Percentiles rank a stretch among this genome's conserved stretches.
phyloP scores from a whole-genome alignment of 2,888 invertebrate genomes.

The Plebejus argus region DNA sequence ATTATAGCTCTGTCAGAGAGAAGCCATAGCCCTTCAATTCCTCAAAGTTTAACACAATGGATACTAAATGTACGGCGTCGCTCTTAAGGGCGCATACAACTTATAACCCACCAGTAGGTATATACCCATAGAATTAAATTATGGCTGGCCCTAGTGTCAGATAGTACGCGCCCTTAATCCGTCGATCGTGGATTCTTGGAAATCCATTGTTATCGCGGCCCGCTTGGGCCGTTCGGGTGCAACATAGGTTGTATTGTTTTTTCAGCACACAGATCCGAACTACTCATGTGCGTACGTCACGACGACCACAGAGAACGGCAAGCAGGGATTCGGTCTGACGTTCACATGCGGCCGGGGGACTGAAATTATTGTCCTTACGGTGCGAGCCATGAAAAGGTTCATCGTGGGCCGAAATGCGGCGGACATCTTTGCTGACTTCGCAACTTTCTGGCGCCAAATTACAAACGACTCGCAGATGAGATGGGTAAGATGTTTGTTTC shows the following conservation, averaged over 20 bases:
- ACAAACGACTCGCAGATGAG: conserved; percentile 94
- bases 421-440: conserved; percentile 89
- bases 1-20: no score
- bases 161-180: no score
- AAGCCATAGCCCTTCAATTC: no score
- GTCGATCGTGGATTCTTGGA: no score
- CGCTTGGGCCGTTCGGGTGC: no score
- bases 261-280: conserved; percentile 92
- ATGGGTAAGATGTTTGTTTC: conserved; percentile 85
- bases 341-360: conserved; percentile 95
- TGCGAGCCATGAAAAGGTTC: conserved; percentile 85
- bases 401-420: conserved; percentile 85
- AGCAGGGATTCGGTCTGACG: conserved; percentile 90
- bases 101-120: no score
- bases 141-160: no score
- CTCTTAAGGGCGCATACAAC: no score
- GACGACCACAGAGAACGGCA: conserved; percentile 82
- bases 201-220: no score
- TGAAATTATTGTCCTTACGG: conserved; percentile 90
- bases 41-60: no score
- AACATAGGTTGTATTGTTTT: background rate
- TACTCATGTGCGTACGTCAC: conserved; percentile 96
- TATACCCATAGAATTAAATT: no score
- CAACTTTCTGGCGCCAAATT: conserved; percentile 88
- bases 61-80: no score